Evolutionary conservation across 2,797 vertebrate species (phyloP), one percentile per base, ranked within the genome.

Genomic region (Brotula barbata): DNA sequence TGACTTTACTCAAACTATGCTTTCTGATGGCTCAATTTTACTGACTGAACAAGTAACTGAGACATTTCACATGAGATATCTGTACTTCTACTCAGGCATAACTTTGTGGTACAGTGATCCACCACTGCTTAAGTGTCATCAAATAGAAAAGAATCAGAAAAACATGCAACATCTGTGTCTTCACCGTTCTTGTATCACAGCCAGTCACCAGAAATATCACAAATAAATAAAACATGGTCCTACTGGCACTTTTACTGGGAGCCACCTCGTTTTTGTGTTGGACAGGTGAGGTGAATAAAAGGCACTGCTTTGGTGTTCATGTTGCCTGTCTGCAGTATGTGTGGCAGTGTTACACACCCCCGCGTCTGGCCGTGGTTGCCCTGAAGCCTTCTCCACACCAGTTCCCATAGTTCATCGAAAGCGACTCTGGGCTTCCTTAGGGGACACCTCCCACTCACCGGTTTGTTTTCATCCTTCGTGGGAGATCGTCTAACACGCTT

Each of bases 401-500:
- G 88, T 90, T 90, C 90, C 85, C 90, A 91, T 87, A 85, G 79
- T 84, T 83, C 85, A 79, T 84, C 84, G 83, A 68, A 56, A 85
- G 80, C 15, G 25, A 75, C 79, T 39, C 59, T 65, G 58, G 66
- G 78, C 51, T 45, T 86, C 87, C 86, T 85, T 80, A 0, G 83
- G 87, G 88, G 84, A 80, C 72, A 82, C 81, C 86, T 78, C 86
- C 86, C 82, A 82, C 88, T 83, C 79, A 71, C 78, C 88, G 83
- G 84, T 84, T 87, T 87, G 87, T 90, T 87, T 90, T 88, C 86
- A 82, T 84, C 82, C 80, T 88, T 89, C 88, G 89, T 85, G 83
- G 78, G 46, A 72, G 86, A 87, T 92, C 88, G 59, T 69, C 72
- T 92, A 90, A 85, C 90, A 58, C 72, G 67, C 66, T 78, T 75